Conservation (phyloP, 2,888 invertebrate species). For the Chloroclystis v-ata region DNA sequence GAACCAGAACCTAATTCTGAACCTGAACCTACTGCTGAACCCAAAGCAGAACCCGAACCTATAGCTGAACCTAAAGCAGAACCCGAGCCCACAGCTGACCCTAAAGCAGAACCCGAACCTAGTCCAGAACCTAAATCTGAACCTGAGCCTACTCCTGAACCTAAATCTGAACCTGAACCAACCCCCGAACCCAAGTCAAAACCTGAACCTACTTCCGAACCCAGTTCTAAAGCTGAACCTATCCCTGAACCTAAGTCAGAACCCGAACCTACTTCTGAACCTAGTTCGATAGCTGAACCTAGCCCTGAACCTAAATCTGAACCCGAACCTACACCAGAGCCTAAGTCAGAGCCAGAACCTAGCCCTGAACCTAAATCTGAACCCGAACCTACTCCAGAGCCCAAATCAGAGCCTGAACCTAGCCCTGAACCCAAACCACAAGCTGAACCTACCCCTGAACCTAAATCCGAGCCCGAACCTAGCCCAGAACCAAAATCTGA, state of each 20-base stretch:
- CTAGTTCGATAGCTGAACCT: slow-evolving; percentile 47
- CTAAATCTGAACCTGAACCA: slow-evolving; percentile 32
- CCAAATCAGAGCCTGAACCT: slow-evolving; percentile 32
- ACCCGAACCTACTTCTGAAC: slow-evolving; percentile 35
- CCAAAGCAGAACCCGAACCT: slow-evolving; percentile 52
- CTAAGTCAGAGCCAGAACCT: slow-evolving; percentile 45
- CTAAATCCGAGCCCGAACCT: slow-evolving; percentile 48
- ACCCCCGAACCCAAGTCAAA: slow-evolving; percentile 35
- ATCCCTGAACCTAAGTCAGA: slow-evolving; percentile 40
- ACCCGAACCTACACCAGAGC: slow-evolving; percentile 27
- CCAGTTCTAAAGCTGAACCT: slow-evolving; percentile 50
- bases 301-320: slow-evolving; percentile 38
- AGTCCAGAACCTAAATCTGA: slow-evolving; percentile 35
- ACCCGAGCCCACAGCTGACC: slow-evolving; percentile 45
- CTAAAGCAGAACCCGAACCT: slow-evolving; percentile 51
- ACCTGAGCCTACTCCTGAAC: slow-evolving; percentile 27
- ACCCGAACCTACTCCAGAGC: slow-evolving; percentile 35
- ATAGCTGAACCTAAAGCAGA: slow-evolving; percentile 33
- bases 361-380: slow-evolving; percentile 39
- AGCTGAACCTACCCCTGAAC: slow-evolving; percentile 48
- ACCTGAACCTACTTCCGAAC: slow-evolving; percentile 32
- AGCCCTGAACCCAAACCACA: slow-evolving; percentile 50
- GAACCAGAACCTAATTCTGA: slow-evolving; percentile 14
- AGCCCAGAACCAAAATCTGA: slow-evolving; percentile 24
- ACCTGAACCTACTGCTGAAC: slow-evolving; percentile 35